Evolutionary conservation across 2,113 vertebrate species (phyloP).

Genomic region (Panthera uncia): DNA sequence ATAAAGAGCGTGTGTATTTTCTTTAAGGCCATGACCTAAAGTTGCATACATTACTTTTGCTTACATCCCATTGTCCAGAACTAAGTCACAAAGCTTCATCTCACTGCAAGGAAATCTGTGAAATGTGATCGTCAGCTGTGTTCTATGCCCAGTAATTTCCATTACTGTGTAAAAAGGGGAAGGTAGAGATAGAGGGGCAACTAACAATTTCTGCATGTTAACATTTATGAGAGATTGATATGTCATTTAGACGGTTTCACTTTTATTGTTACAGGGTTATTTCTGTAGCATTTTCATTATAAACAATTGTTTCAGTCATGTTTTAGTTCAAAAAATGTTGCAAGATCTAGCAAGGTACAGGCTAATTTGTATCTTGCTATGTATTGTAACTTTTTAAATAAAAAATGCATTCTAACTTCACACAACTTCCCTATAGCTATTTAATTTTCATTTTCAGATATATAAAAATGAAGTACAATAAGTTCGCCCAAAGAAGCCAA

Average conservation of each 20-base stretch:
- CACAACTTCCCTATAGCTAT: neutral
- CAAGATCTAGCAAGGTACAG: neutral
- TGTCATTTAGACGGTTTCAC: neutral
- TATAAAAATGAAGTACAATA: slow-evolving; percentile 52
- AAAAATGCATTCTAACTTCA: slow-evolving; percentile 34
- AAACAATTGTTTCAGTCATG: neutral
- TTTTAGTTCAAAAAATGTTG: slow-evolving; percentile 21
- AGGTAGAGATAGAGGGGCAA: neutral
- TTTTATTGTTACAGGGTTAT: neutral
- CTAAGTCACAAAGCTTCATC: neutral
- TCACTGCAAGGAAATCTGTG: neutral
- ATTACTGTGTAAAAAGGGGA: neutral
- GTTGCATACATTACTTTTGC: neutral
- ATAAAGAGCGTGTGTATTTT: neutral
- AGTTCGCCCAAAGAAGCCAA: slow-evolving; percentile 49
- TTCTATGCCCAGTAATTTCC: neutral
- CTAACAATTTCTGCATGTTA: neutral
- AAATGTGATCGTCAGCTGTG: neutral
- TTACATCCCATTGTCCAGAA: neutral
- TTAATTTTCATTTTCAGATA: slow-evolving; percentile 47
- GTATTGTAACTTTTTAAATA: slow-evolving; percentile 22
- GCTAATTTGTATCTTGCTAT: neutral
- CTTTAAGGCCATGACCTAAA: neutral
- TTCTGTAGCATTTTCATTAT: slow-evolving; percentile 3
- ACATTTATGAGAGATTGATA: neutral